Percentiles rank a stretch among this genome's conserved stretches.
These are phyloP conservation scores for Loriculus beryllinus DNA, from an alignment of 2,797 vertebrate species.

Conservation along the genomic window DNA sequence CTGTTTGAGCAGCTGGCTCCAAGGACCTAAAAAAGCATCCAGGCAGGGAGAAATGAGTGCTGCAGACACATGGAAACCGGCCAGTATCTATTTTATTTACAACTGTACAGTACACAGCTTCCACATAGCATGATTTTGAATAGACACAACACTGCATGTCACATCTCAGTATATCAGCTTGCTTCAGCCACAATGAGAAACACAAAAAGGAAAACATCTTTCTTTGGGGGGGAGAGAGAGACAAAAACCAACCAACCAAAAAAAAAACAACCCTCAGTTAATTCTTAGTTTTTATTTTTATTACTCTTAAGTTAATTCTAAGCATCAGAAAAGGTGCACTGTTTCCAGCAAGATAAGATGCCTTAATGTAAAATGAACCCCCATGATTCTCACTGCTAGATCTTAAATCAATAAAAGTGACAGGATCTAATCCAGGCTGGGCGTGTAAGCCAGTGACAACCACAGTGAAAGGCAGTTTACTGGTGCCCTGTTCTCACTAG, in stretches of 20 bases:
- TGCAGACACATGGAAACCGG: not conserved
- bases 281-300: not conserved
- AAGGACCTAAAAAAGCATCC: not conserved
- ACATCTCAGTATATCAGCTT: not conserved
- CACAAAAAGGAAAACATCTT: not conserved
- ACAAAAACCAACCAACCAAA: not conserved
- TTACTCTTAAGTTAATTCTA: not conserved
- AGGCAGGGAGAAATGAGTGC: not conserved
- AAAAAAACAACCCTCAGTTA: not conserved
- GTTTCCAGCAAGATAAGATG: not conserved
- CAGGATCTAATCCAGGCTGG: not conserved
- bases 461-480: not conserved
- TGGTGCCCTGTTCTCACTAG: not conserved
- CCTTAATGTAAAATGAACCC: not conserved
- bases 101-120: not conserved
- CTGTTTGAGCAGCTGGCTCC: not conserved
- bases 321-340: not conserved
- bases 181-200: not conserved
- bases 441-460: not conserved
- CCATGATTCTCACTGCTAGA: not conserved
- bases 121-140: not conserved
- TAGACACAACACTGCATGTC: not conserved
- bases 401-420: not conserved
- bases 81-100: constrained; percentile 4
- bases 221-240: rapidly evolving